Conservation (phyloP, 1,140 invertebrate species). For the Psilanteris sp. region DNA sequence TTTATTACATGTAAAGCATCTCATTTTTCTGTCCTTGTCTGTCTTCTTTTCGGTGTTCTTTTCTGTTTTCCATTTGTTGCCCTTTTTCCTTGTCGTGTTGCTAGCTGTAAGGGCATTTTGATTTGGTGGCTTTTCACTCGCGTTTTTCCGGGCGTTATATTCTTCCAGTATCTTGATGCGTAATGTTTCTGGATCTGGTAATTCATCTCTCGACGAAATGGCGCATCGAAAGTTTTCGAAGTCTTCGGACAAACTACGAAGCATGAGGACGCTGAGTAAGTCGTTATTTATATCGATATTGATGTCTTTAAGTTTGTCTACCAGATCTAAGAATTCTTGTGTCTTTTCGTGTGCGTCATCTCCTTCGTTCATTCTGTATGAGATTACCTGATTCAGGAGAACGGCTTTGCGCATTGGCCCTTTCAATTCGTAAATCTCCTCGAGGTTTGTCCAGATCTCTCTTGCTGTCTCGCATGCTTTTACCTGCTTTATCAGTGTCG, state of each 20-base stretch:
- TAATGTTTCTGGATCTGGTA: conserved; percentile 1
- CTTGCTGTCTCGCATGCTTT: not conserved
- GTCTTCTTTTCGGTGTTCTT: not conserved
- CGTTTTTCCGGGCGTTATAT: not conserved
- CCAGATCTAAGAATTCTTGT: conserved; percentile 52
- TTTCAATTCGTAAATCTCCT: not conserved
- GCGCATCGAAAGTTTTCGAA: conserved; percentile 58
- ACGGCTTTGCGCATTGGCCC: not conserved
- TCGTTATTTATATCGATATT: conserved; percentile 51
- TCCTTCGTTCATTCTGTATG: conserved; percentile 48
- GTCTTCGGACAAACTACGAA: conserved; percentile 59
- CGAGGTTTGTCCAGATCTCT: not conserved
- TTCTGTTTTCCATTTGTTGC: not conserved
- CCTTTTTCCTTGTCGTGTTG: not conserved
- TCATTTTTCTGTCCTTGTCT: not conserved
- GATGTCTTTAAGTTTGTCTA: conserved; percentile 57
- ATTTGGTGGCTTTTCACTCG: not conserved
- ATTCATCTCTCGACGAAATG: conserved; percentile 1
- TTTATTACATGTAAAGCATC: too few species aligned
- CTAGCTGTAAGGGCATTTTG: conserved; percentile 1
- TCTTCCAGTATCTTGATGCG: conserved; percentile 6
- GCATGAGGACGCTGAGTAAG: conserved; percentile 37
- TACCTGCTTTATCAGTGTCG: not conserved
- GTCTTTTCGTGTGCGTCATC: conserved; percentile 53
- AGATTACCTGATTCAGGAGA: conserved; percentile 36